Evolutionary conservation across 2,797 vertebrate genomes (phyloP).

Genomic region (Thamnophis elegans): DNA sequence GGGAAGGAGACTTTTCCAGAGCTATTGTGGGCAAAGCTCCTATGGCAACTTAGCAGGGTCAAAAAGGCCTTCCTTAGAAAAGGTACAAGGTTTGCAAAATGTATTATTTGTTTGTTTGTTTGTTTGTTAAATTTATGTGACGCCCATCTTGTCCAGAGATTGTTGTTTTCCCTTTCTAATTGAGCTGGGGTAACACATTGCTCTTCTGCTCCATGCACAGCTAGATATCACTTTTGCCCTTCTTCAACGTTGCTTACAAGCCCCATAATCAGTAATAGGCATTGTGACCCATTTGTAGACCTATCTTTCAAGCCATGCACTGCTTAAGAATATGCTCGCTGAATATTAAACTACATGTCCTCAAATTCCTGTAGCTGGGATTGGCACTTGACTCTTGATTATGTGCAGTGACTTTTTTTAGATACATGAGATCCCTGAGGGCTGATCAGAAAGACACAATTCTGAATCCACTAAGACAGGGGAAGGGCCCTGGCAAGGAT

Average conservation of each 20-base stretch:
- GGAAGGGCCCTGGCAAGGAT: slow-evolving; percentile 66
- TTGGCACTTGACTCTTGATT: slow-evolving; percentile 61
- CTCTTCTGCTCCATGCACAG: not conserved
- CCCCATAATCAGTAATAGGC: slow-evolving; percentile 31
- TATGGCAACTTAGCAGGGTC: slow-evolving; percentile 20
- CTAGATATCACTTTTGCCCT: fast-evolving
- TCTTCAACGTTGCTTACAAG: not conserved
- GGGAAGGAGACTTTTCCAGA: slow-evolving; percentile 8
- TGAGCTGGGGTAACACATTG: not conserved
- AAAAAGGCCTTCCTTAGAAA: not conserved
- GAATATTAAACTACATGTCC: slow-evolving; percentile 60
- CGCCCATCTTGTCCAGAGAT: not conserved
- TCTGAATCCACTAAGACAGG: slow-evolving; percentile 70
- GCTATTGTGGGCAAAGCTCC: slow-evolving; percentile 27
- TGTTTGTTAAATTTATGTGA: not conserved
- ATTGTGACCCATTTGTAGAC: slow-evolving; percentile 58
- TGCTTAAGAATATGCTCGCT: slow-evolving; percentile 17
- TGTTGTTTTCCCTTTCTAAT: not conserved
- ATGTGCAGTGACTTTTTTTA: slow-evolving; percentile 67
- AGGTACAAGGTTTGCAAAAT: not conserved
- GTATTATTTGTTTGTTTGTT: not conserved
- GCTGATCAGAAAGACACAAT: slow-evolving; percentile 63
- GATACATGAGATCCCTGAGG: slow-evolving; percentile 65
- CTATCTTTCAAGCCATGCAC: slow-evolving; percentile 4
- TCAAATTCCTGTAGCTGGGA: slow-evolving; percentile 51